Percentiles rank a stretch among this genome's conserved stretches.
phyloP scores from a whole-genome alignment of 2,797 vertebrate genomes.

The Bryconaethiops microstoma region DNA sequence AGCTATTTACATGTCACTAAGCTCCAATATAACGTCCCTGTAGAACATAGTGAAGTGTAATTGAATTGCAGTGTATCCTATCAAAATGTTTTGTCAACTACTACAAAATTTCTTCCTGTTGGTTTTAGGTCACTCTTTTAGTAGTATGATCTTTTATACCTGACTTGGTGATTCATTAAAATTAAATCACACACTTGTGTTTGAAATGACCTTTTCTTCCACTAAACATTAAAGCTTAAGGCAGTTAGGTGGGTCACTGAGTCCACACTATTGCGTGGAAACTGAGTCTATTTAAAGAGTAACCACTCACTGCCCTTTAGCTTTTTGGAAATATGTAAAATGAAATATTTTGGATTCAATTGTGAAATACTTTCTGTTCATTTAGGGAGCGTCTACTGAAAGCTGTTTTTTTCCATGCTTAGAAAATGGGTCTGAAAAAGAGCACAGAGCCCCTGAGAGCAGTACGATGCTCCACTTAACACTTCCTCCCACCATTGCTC shows the following conservation, averaged over 20 bases:
- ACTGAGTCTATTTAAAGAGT: neutral
- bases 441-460: slow-evolving; percentile 73
- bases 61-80: neutral
- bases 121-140: neutral
- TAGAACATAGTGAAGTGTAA: neutral
- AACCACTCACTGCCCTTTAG: neutral
- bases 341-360: neutral
- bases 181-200: neutral
- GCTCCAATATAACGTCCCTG: neutral
- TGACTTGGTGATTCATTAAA: neutral
- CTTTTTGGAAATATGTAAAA: neutral
- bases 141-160: neutral
- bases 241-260: neutral
- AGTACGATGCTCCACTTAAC: slow-evolving; percentile 68
- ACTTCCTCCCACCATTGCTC: slow-evolving; percentile 39
- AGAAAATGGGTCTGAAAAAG: slow-evolving; percentile 75
- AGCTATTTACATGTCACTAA: neutral
- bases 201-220: slow-evolving; percentile 11
- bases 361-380: slow-evolving; percentile 26
- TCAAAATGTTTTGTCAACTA: neutral
- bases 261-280: neutral
- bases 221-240: slow-evolving; percentile 4
- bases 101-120: neutral
- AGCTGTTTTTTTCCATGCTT: slow-evolving; percentile 63
- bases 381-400: slow-evolving; percentile 24